Conservation (phyloP, 2,888 invertebrate species). For the Eupithecia centaureata region DNA sequence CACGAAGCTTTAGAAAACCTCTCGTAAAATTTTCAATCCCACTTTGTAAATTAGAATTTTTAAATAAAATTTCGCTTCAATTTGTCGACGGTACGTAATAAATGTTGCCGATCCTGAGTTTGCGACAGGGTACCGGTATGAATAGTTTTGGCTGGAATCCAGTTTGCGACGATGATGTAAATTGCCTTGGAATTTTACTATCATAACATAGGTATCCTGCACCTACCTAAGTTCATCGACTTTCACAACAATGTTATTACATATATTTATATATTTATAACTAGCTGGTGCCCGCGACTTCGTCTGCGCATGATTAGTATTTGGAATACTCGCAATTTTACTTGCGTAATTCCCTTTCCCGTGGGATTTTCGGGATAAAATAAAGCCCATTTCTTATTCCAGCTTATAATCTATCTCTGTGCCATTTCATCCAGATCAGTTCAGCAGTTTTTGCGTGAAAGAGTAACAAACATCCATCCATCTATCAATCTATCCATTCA, state of each 20-base stretch:
- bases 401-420: too few relatives aligned
- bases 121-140: constrained; percentile 31
- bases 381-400: too few relatives aligned
- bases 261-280: neutral
- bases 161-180: constrained; percentile 44
- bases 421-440: too few relatives aligned
- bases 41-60: constrained; percentile 36
- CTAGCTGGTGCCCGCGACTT: too few relatives aligned
- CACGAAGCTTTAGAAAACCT: constrained; percentile 3
- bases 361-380: too few relatives aligned
- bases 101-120: constrained; percentile 31
- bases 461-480: too few relatives aligned
- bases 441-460: too few relatives aligned
- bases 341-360: too few relatives aligned
- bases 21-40: constrained; percentile 22
- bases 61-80: constrained; percentile 41
- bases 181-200: constrained; percentile 24
- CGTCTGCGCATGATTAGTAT: too few relatives aligned
- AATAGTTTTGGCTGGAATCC: constrained; percentile 58
- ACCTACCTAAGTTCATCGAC: neutral
- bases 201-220: neutral
- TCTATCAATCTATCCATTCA: too few relatives aligned
- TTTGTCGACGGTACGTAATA: constrained; percentile 39
- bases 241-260: too few relatives aligned
- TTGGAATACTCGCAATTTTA: too few relatives aligned